Base-by-base conservation (phyloP, 1,140 invertebrate genomes). In the Homarus americanus region DNA sequence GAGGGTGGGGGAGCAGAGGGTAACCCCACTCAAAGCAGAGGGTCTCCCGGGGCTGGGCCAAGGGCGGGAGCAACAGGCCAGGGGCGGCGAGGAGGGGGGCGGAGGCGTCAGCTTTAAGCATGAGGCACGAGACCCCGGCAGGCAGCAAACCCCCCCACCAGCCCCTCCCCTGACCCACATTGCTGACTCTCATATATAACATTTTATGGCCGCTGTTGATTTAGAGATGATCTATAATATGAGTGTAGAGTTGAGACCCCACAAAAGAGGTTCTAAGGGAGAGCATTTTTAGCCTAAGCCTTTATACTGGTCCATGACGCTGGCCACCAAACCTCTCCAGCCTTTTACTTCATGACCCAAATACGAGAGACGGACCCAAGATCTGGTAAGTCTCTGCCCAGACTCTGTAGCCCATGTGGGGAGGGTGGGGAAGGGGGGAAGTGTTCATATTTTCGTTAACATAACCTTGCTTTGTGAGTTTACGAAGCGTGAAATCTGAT, bases 51-150 rank as follows among this genome's bases (percentile, higher is more conserved):
- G n/a, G 63, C n/a, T 2, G n/a, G 63, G 63, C 63, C 2, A 32
- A 36, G 73, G 28, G 9, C n/a, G n/a, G 20, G 73, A 4, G 5
- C 2, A 36, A 36, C 73, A 10, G 73, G 36, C 73, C 73, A 40
- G 36, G 73, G 73, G 73, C 73, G 4, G 73, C 73, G 1, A n/a
- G 63, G 28, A 7, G 24, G 63, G 49, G 63, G 82, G 82, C 82
- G 63, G 66, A 69, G 82, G 63, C 82, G 82, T 84, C 82, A 84
- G 82, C 82, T 84, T 84, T 84, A 84, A 84, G 82, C 82, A 84
- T 84, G 82, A 84, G 63, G 82, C 82, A 84, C 63, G 82, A 84
- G 66, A 66, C 82, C 41, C 82, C 40, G 58, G 63, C 82, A 84
- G 82, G 82, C 63, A 41, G 58, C 63, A 40, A 36, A 12, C 38